Base-by-base conservation (phyloP, 2,797 vertebrate genomes). In the Pipistrellus kuhlii region DNA sequence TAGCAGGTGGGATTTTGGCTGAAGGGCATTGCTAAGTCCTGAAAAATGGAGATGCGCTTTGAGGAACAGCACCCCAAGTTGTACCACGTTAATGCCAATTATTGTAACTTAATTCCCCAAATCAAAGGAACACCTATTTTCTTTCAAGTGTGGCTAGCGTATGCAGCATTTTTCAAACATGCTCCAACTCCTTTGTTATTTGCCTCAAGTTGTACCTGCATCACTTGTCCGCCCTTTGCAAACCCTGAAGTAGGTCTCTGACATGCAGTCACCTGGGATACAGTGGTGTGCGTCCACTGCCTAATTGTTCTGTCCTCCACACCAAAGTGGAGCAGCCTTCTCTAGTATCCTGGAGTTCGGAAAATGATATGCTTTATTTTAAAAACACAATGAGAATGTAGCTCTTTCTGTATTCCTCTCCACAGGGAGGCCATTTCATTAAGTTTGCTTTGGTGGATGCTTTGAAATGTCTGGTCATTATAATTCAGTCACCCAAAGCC, bases 391-490 rank as follows among this genome's bases (percentile, higher is more conserved):
- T 76, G 41, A 77, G 90, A 80, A 91, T 72, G 6, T 23, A 32
- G 27, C 83, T 51, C 23, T 87, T 76, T 80, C 35, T 76, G 7
- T 6, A 23, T 68, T 94, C 23, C 35, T 95, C 44, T 94, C 97
- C 25, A 30, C 55, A 95, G 87, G 92, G 90, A 96, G 55, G 27
- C 30, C 0, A 0, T 94, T 96, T 96, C 15, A 77, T 94, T 91
- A 85, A 73, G 64, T 92, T 80, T 92, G 86, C 94, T 92, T 53
- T 72, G 46, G 53, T 88, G 72, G 59, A 90, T 93, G 32, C 86
- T 96, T 96, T 95, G 81, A 83, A 97, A 73, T 95, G 85, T 48
- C 68, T 59, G 59, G 41, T 59, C 77, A 86, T 94, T 96, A 81
- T 48, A 90, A 7, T 94, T 96, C 82, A 93, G 71, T 95, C 55